A percentile compares a stretch with the other conserved stretches of the same genome.
phyloP scores from a whole-genome alignment of 2,113 vertebrate genomes.

The Syngnathus scovelli region DNA sequence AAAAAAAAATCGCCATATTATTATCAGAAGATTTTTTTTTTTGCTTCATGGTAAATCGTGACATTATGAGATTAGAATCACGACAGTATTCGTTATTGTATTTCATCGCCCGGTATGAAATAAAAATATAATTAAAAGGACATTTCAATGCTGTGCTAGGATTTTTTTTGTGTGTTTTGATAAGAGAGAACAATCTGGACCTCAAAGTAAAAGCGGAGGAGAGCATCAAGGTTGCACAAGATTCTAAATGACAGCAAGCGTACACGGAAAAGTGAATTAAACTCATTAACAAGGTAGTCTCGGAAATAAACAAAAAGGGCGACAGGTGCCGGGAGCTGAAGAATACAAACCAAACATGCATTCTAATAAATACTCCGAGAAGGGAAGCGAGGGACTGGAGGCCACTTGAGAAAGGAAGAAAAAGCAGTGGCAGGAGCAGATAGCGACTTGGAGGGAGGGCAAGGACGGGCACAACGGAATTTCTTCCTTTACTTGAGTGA shows the following conservation, averaged over 20 bases:
- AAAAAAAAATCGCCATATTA: no score
- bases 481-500: constrained; percentile 23
- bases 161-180: background rate
- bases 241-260: background rate
- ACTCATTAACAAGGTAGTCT: constrained; percentile 1
- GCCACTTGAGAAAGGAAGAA: constrained; percentile 20
- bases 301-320: constrained; percentile 5
- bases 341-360: constrained; percentile 12
- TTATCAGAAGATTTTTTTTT: no score
- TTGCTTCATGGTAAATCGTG: no score
- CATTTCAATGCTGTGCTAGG: background rate
- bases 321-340: background rate
- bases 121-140: background rate
- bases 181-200: background rate
- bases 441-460: constrained; percentile 25
- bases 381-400: constrained; percentile 9
- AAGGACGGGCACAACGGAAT: constrained; percentile 16
- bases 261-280: background rate
- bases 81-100: no score
- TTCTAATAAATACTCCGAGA: constrained; percentile 29
- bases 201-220: background rate
- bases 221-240: constrained; percentile 10
- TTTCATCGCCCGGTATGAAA: no score
- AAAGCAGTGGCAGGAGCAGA: constrained; percentile 12
- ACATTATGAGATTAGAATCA: no score